Base-by-base conservation (phyloP, 2,888 invertebrate genomes). In the Limnephilus marmoratus region DNA sequence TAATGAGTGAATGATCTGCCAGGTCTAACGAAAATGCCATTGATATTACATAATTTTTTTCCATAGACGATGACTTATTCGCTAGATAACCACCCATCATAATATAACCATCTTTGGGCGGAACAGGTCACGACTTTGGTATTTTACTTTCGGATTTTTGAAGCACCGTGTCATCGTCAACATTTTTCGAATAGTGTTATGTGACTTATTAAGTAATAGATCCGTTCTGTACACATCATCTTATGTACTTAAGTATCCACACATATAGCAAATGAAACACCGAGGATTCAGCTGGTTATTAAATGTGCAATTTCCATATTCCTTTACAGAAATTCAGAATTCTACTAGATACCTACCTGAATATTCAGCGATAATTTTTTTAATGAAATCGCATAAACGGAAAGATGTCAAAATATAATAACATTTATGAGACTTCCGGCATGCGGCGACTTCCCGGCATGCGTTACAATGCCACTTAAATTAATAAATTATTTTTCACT, bases 101-200 rank as follows among this genome's bases (percentile, higher is more conserved):
- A 34, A 87, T 2, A 34, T 88, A 18, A 88, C 24, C 34, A 41
- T 45, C 81, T 68, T n/a, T 41, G 88, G 88, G 88, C 24, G 88
- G 88, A 80, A 45, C 80, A 12, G 88, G 37, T 80, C 80, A 89
- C 88, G 88, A 89, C 31, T 49, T 5, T 86, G 37, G 88, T 81
- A 89, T 89, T 89, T 89, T 89, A 80, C 34, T 80, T n/a, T 34
- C 12, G 9, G 31, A 15, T 86, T n/a, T 45, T 86, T 86, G 9
- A 24, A 45, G 88, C 34, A 37, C 41, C 18, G 80, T 81, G 80
- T 89, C 88, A 89, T 89, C 80, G 41, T 81, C 80, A 89, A 45
- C 86, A 45, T 41, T 37, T 45, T 86, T 68, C 7, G 18, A 68
- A 68, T 68, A n/a, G 24, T 24, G n/a, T 68, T n/a, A 68, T 68